These are phyloP conservation scores for Thomomys bottae DNA, from an alignment of 2,113 vertebrate genomes.

Conservation along the genomic window DNA sequence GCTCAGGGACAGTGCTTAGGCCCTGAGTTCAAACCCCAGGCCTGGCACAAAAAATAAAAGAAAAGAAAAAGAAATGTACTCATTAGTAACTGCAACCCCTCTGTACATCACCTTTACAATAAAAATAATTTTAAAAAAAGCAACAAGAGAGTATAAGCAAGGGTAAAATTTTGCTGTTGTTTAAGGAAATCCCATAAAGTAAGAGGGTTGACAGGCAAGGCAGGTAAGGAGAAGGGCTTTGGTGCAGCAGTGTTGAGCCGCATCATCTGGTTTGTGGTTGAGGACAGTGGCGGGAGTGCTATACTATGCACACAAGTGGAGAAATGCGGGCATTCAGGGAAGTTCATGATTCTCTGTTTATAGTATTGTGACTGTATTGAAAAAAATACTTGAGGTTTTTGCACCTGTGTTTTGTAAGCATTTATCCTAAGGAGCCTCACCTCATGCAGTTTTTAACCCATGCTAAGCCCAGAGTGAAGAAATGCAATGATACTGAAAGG, in stretches of 20 bases:
- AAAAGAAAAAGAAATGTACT: too few species aligned
- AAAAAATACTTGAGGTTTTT: neutral
- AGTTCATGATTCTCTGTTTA: neutral
- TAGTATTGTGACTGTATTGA: slow-evolving; percentile 6
- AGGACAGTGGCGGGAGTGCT: neutral
- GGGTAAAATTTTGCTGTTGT: slow-evolving; percentile 6
- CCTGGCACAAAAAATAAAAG: too few species aligned
- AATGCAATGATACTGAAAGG: slow-evolving; percentile 28
- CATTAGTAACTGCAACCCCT: too few species aligned
- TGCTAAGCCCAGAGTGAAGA: neutral
- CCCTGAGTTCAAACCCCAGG: too few species aligned
- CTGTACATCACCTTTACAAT: too few species aligned
- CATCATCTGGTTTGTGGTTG: neutral
- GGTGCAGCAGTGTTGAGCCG: neutral
- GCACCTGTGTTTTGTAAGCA: neutral
- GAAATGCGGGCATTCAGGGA: neutral
- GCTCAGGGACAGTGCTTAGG: too few species aligned
- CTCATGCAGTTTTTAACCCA: neutral
- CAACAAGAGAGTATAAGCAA: neutral
- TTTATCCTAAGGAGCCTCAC: neutral
- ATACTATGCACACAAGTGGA: neutral
- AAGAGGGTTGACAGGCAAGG: neutral
- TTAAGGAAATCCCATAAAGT: slow-evolving; percentile 11
- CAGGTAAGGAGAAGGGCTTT: neutral
- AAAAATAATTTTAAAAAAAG: too few species aligned